phyloP scores from a whole-genome alignment of 2,113 vertebrate species.

The Paraplagusia blochii region DNA sequence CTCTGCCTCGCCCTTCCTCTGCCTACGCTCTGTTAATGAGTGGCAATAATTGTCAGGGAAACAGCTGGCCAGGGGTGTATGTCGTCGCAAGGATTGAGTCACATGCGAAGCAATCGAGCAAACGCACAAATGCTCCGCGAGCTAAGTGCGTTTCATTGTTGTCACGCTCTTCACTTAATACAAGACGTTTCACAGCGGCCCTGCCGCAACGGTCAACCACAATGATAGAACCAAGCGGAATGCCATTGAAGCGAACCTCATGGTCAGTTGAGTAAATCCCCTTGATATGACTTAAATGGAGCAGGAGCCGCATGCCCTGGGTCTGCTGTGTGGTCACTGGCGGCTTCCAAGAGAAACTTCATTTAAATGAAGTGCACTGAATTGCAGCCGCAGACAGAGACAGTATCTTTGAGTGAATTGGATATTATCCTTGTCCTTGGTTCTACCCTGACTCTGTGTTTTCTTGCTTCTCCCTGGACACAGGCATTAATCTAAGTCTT shows the following conservation, averaged over 20 bases:
- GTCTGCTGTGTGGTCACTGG: conserved; percentile 40
- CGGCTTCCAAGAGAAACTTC: conserved; percentile 39
- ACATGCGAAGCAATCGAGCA: conserved; percentile 33
- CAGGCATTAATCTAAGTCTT: not conserved
- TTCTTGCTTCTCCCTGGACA: conserved; percentile 23
- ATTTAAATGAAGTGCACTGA: conserved; percentile 18
- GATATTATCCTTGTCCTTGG: conserved; percentile 43
- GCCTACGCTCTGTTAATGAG: conserved; percentile 63
- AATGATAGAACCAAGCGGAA: conserved; percentile 23
- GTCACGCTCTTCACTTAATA: conserved; percentile 43
- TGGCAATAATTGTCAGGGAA: conserved; percentile 57
- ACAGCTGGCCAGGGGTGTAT: conserved; percentile 66
- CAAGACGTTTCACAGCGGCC: conserved; percentile 47
- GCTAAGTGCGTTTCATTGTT: conserved; percentile 21
- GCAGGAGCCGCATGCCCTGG: conserved; percentile 25
- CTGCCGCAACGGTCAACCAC: conserved; percentile 34
- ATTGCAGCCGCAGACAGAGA: conserved; percentile 10
- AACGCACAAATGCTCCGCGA: conserved; percentile 39
- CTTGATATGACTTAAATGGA: conserved; percentile 41
- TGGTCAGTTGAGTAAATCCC: conserved; percentile 42
- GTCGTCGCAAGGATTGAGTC: conserved; percentile 44
- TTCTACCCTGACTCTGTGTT: conserved; percentile 24
- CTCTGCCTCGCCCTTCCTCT: conserved; percentile 18
- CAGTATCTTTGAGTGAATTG: conserved; percentile 28
- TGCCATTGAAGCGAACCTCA: conserved; percentile 32